Evolutionary conservation across 2,797 vertebrate genomes (phyloP), one percentile per base, ranked within the genome.

Genomic region (Alcedo quadribrachys): DNA sequence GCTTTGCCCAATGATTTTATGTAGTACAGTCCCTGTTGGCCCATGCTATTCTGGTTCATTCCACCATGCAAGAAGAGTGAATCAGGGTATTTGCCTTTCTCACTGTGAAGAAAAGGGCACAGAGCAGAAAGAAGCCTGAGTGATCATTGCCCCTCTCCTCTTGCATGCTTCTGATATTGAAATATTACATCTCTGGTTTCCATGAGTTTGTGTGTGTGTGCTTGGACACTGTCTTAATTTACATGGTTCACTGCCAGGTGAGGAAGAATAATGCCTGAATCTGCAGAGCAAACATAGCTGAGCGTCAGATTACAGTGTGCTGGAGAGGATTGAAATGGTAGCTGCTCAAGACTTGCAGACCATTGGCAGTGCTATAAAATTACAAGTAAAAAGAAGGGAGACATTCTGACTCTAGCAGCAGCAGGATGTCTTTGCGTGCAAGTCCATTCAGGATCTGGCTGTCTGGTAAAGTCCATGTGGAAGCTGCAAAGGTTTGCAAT

Each of bases 121-220:
- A 67, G 42, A 67, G 75, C 85, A 82, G 42, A 75, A 33, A 22
- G 45, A 81, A 94, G 71, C 60, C 78, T 78, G 60, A 60, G 51
- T 63, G 35, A 65, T 57, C 33, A 50, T 18, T 80, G 32, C 12
- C 53, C 27, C 11, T 92, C 55, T 91, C 62, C 50, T 48, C 50
- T 66, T 45, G 9, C 25, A 51, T 2, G 42, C 11, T 78, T 75
- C 82, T 87, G 69, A 80, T 89, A 66, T 87, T 79, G 60, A 96
- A 95, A 83, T 81, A 89, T 77, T 77, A 76, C 91, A 90, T 53
- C 55, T 95, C 76, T 81, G 50, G 65, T 92, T 95, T 92, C 91
- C 18, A 62, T 62, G 66, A 54, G 21, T 46, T 89, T 91, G 50
- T 85, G 35, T 76, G 17, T 94, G 62, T 90, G 40, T 90, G 91